Evolutionary conservation across 2,113 vertebrate species (phyloP).

Genomic region (Merops nubicus): DNA sequence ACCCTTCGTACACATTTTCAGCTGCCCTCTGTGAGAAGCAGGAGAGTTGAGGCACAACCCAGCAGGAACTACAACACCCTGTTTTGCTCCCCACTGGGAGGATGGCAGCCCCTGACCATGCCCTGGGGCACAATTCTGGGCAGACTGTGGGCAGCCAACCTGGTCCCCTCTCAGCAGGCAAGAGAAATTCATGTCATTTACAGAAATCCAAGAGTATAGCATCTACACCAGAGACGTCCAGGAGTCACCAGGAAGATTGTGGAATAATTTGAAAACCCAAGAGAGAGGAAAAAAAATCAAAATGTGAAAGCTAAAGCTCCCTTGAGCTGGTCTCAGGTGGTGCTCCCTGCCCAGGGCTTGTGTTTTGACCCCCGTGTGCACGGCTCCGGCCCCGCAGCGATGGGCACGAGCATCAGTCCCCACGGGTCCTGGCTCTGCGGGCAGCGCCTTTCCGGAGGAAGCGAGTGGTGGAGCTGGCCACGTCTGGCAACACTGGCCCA

Average conservation of each 20-base stretch:
- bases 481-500: background rate
- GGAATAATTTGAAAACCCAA: background rate
- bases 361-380: fast-evolving
- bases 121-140: background rate
- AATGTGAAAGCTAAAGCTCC: background rate
- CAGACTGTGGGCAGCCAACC: background rate
- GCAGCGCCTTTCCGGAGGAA: background rate
- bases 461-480: background rate
- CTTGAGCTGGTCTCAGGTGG: fast-evolving
- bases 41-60: background rate
- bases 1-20: background rate
- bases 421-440: fast-evolving
- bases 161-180: background rate
- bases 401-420: background rate
- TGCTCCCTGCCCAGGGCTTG: background rate
- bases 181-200: background rate
- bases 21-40: background rate
- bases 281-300: background rate
- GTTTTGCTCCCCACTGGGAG: background rate
- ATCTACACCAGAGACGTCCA: background rate
- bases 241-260: background rate
- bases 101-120: fast-evolving
- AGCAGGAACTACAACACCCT: background rate
- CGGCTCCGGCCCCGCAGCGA: background rate
- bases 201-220: background rate